Base-by-base conservation (phyloP, 2,888 invertebrate species). In the Nemoura dubitans region DNA sequence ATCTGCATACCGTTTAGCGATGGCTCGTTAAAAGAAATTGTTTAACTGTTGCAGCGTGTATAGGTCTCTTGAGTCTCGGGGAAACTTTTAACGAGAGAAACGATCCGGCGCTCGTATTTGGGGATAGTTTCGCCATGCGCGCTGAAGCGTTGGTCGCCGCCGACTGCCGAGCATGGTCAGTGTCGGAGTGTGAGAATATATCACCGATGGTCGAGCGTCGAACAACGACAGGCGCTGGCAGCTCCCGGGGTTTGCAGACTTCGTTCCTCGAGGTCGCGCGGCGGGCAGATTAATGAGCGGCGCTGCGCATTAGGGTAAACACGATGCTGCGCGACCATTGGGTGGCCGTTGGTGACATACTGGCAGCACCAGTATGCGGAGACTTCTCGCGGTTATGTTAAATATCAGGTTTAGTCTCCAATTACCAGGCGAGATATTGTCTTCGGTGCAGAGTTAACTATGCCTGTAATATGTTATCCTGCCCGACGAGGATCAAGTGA, bases 381-480 rank as follows among this genome's bases (percentile, higher is more conserved):
- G 28, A 26, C 25, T 10, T 27, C 28, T 6, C 78, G 78, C 2
- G 26, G 27, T 29, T 43, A 83, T 83, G 83, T 43, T 83, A 83
- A 83, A 59, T 83, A 83, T 83, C 83, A 83, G 83, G 84, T 84
- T 84, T 84, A 7, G 59, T 76, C 28, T 6, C 84, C 84, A 84
- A 84, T 84, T 84, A 84, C 59, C 14, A 59, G 29, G 26, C 25
- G 84, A 84, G 84, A 84, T 84, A 84, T 84, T 84, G 84, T 76
- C 84, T 43, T 26, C 83, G 30, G 14, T 10, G 36, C 3, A 36
- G 25, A 26, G 36, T 82, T 82, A 82, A 59, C 59, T 59, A 7
- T 21, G 21, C 59, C 43, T 83, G 83, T 14, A n/a, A 42, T 78
- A 27, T 26, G 27, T 78, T 78, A 78, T 78, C 26, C 78, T 28